These are phyloP conservation scores for Ploceus nigricollis DNA, from an alignment of 2,113 vertebrate species.

Conservation along the genomic window DNA sequence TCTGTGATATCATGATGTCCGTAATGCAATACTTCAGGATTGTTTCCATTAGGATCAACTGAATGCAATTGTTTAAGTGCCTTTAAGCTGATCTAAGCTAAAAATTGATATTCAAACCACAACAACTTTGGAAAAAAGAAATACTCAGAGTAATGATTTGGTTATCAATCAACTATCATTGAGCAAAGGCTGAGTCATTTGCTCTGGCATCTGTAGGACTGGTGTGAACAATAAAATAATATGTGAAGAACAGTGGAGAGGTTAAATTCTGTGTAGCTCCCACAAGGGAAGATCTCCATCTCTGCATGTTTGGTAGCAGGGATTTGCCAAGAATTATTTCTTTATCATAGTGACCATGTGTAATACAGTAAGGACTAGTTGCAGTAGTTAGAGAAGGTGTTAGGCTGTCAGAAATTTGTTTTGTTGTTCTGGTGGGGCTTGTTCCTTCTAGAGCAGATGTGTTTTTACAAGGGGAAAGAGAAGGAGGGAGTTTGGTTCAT, in stretches of 20 bases:
- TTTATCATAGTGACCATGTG: neutral
- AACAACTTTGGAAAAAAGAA: neutral
- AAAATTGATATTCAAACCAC: neutral
- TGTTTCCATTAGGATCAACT: slow-evolving; percentile 14
- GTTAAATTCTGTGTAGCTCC: neutral
- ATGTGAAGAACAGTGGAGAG: neutral
- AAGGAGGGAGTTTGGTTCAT: neutral
- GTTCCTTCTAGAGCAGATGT: neutral
- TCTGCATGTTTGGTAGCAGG: neutral
- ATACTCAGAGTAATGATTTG: neutral
- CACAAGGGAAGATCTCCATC: neutral
- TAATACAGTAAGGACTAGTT: neutral
- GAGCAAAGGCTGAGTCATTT: neutral
- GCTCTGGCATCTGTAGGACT: neutral
- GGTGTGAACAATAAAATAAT: neutral
- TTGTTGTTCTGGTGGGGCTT: neutral
- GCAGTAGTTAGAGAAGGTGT: neutral
- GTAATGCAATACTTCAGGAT: neutral
- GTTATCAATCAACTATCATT: neutral
- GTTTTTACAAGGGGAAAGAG: neutral
- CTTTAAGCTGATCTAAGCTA: neutral
- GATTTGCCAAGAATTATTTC: neutral
- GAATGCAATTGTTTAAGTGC: neutral
- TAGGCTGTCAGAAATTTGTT: neutral
- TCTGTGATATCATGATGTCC: neutral